Conservation (phyloP, 30 jellyfish, hydroid and myxozoan species). For the Morbakka virulenta region DNA sequence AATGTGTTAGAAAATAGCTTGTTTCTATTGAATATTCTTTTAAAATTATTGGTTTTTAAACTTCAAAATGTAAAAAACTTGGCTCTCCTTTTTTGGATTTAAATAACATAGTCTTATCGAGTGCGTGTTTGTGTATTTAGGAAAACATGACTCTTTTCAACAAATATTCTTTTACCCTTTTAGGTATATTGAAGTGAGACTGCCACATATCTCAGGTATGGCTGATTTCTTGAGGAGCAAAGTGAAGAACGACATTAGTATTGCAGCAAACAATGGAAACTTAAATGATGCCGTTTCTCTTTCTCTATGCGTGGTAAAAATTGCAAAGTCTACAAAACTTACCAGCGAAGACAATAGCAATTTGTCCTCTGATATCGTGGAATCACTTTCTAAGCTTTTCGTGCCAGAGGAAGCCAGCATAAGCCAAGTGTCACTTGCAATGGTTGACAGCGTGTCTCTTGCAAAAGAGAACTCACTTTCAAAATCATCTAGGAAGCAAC, state of each 20-base stretch:
- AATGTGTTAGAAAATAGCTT: too few species aligned
- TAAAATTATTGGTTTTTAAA: too few species aligned
- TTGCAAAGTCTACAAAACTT: background rate
- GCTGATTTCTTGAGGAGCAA: background rate
- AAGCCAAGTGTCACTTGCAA: background rate
- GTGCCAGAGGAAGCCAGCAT: background rate
- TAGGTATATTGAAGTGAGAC: background rate
- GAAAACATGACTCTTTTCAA: too few species aligned
- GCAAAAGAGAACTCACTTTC: background rate
- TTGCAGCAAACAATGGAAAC: background rate
- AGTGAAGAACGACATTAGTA: background rate
- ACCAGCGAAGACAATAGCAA: background rate
- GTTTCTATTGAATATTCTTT: too few species aligned
- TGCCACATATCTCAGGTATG: background rate
- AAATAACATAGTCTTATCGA: too few species aligned
- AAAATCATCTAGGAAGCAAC: background rate
- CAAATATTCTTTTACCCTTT: background rate
- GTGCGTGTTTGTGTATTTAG: too few species aligned
- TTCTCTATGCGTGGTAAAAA: background rate
- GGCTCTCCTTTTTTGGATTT: too few species aligned
- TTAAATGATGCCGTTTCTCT: background rate
- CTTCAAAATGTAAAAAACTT: too few species aligned
- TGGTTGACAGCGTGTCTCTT: background rate
- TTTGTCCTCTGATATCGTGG: background rate
- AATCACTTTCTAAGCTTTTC: background rate